phyloP scores from a whole-genome alignment of 2,113 vertebrate genomes.

The Tamias sibiricus region DNA sequence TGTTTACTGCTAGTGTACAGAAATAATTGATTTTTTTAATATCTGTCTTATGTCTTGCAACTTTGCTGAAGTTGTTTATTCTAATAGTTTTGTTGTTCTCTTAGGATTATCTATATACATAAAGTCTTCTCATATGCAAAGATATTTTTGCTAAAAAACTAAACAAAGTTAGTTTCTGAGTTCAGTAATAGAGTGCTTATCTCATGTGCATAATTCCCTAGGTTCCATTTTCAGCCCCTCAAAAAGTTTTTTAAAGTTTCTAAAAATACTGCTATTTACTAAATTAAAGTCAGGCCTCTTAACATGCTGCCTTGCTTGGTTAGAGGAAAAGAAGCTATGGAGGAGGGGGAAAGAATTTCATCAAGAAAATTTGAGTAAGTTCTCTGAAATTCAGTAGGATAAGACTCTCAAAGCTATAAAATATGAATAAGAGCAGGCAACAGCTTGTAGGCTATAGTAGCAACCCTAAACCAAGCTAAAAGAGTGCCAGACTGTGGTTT shows the following conservation, averaged over 20 bases:
- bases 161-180: too few species aligned
- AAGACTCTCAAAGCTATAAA: conserved; percentile 56
- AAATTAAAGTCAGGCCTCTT: conserved; percentile 26
- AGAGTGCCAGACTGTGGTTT: conserved; percentile 36
- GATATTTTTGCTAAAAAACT: too few species aligned
- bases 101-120: too few species aligned
- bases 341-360: neutral
- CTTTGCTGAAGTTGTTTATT: too few species aligned
- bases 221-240: too few species aligned
- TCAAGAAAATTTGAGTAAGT: conserved; percentile 36
- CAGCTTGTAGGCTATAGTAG: conserved; percentile 23
- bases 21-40: too few species aligned
- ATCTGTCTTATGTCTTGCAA: too few species aligned
- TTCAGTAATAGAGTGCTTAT: too few species aligned
- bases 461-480: conserved; percentile 39
- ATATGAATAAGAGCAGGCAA: conserved; percentile 38
- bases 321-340: neutral
- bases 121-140: too few species aligned
- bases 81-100: too few species aligned
- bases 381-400: conserved; percentile 54
- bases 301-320: neutral
- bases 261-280: neutral
- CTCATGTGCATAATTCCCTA: too few species aligned
- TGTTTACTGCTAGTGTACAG: too few species aligned
- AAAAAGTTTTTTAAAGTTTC: neutral